Conservation (phyloP, 2,797 vertebrate species). For the Sebastes matsubarae region DNA sequence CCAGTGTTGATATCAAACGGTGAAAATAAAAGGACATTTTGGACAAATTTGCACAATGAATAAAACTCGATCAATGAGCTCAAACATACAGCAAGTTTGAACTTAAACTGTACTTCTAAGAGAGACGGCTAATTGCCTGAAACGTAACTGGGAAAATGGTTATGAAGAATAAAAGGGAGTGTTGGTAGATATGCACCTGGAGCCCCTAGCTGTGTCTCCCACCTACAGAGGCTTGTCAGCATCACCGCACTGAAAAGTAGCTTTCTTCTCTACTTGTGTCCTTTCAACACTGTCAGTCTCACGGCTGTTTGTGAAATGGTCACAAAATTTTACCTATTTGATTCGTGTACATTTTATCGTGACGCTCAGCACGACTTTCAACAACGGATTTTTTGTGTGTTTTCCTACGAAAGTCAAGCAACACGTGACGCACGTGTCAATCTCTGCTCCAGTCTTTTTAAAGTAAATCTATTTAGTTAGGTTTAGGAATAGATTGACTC, state of each 20-base stretch:
- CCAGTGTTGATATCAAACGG: not conserved
- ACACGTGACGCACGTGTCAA: too few species aligned
- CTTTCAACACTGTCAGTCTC: too few species aligned
- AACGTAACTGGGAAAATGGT: not conserved
- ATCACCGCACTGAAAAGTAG: conserved; percentile 62
- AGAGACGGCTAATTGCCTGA: not conserved
- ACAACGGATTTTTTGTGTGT: too few species aligned
- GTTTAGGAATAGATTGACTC: too few species aligned
- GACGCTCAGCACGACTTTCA: too few species aligned
- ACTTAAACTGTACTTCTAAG: not conserved
- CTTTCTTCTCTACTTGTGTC: conserved; percentile 5
- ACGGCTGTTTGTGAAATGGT: too few species aligned
- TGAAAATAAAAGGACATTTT: not conserved
- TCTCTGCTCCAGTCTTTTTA: too few species aligned
- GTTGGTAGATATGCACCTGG: conserved; percentile 76
- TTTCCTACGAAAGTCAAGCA: too few species aligned
- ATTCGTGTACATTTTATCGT: too few species aligned
- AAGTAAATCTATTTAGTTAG: too few species aligned
- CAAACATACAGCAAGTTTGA: not conserved
- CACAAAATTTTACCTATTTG: too few species aligned
- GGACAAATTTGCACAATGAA: not conserved
- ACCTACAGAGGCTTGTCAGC: conserved; percentile 55
- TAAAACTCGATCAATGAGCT: not conserved
- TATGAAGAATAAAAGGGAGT: conserved; percentile 14
- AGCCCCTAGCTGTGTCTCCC: conserved; percentile 51